Evolutionary conservation across 2,113 vertebrate species (phyloP).

Genomic region (Ahaetulla prasina): DNA sequence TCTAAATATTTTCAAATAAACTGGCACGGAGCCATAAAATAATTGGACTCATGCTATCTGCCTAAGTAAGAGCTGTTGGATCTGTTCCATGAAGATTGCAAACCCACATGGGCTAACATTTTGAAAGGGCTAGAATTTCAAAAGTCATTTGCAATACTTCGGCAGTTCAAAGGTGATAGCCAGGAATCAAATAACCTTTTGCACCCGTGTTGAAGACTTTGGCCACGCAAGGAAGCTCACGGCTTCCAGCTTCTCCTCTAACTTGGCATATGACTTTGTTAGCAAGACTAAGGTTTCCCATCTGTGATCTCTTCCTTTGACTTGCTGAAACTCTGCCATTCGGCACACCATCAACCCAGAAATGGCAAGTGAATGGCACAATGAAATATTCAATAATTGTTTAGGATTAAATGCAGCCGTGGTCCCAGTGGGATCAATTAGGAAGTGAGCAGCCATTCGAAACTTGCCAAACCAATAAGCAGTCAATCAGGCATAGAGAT

Average conservation of each 20-base stretch:
- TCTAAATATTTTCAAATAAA: neutral
- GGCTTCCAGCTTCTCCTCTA: neutral
- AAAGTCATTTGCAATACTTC: neutral
- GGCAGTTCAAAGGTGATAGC: neutral
- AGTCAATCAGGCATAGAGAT: slow-evolving; percentile 39
- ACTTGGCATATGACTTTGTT: neutral
- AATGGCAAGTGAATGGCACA: slow-evolving; percentile 8
- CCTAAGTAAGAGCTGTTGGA: neutral
- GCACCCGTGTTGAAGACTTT: neutral
- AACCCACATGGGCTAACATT: neutral
- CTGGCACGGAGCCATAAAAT: neutral
- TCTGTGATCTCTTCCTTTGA: neutral
- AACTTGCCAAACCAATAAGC: slow-evolving; percentile 25
- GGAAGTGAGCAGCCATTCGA: slow-evolving; percentile 30
- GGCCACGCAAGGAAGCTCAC: neutral
- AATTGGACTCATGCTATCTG: neutral
- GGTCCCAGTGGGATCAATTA: slow-evolving; percentile 41
- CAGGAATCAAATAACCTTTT: neutral
- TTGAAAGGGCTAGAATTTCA: neutral
- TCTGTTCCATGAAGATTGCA: neutral
- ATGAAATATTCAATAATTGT: neutral
- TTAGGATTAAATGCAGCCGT: slow-evolving; percentile 11
- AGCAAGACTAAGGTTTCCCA: too few species aligned
- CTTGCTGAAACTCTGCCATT: neutral
- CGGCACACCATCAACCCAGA: neutral